A percentile compares a stretch with the other conserved stretches of the same genome.
Evolutionary conservation across 2,113 vertebrate genomes (phyloP).

Genomic region (Orthonyx spaldingii): DNA sequence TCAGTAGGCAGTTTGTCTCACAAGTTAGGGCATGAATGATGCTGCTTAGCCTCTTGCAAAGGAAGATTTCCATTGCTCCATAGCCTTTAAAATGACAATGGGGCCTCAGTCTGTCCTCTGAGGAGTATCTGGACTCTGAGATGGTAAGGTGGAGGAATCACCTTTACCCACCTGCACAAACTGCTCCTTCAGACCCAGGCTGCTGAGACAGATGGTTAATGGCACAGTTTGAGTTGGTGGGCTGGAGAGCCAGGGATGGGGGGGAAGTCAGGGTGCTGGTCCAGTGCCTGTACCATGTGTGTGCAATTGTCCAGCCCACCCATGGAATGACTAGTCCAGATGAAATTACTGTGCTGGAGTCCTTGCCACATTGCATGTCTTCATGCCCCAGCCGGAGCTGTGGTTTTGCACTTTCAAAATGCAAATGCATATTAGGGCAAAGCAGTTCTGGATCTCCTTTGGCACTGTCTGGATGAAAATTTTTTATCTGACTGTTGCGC

Average conservation of each 20-base stretch:
- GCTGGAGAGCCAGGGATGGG: neutral
- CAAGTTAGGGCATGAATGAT: neutral
- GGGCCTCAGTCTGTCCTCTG: neutral
- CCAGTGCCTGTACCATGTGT: neutral
- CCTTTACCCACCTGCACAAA: neutral
- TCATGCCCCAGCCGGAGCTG: neutral
- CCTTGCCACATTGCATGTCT: rapidly evolving
- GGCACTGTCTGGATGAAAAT: neutral
- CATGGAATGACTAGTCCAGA: neutral
- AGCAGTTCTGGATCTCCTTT: neutral
- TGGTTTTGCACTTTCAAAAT: neutral
- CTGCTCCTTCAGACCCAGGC: neutral
- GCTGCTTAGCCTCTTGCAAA: neutral
- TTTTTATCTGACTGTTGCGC: neutral
- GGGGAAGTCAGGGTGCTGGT: neutral
- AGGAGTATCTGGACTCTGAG: neutral
- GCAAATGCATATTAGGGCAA: neutral
- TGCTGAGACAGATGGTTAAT: neutral
- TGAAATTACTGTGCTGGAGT: neutral
- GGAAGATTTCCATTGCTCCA: neutral
- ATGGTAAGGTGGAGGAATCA: neutral
- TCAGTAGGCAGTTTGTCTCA: neutral
- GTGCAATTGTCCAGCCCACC: neutral
- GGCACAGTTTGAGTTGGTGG: neutral
- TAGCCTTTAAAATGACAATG: neutral